phyloP scores from a whole-genome alignment of 2,888 invertebrate species.

The Alentia gelatinosa region DNA sequence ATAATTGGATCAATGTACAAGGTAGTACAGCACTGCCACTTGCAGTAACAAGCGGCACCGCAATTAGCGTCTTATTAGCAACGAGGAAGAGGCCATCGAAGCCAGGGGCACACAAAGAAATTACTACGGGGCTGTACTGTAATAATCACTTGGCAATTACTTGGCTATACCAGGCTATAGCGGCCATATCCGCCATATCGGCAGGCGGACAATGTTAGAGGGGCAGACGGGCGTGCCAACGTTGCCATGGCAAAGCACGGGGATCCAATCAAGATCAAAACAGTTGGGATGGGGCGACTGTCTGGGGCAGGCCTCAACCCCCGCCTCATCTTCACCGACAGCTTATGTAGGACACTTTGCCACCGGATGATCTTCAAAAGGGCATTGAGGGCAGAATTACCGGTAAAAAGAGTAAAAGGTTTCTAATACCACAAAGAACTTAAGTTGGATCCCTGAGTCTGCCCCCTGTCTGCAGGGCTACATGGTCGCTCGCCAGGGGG shows the following conservation, averaged over 20 bases:
- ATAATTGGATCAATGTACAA: too few species aligned
- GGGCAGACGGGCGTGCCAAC: background rate
- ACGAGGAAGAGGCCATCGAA: background rate
- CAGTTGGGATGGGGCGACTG: background rate
- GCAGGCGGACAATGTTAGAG: background rate
- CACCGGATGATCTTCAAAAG: background rate
- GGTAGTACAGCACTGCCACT: too few species aligned
- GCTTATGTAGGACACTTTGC: background rate
- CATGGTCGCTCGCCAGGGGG: background rate
- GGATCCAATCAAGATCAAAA: conserved; percentile 4
- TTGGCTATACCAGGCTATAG: too few species aligned
- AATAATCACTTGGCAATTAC: background rate
- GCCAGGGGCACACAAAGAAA: background rate
- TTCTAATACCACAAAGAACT: background rate
- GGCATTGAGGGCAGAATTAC: background rate
- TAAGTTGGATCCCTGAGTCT: background rate
- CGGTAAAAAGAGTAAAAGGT: background rate
- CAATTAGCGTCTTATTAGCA: too few species aligned
- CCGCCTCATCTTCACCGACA: background rate
- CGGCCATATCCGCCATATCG: background rate
- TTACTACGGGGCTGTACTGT: background rate
- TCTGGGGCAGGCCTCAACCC: background rate
- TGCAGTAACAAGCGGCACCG: too few species aligned
- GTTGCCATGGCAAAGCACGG: background rate
- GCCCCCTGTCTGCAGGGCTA: background rate